A percentile compares a stretch with the other conserved stretches of the same genome.
Conservation (phyloP, 2,113 vertebrate species). For the Spea bombifrons region DNA sequence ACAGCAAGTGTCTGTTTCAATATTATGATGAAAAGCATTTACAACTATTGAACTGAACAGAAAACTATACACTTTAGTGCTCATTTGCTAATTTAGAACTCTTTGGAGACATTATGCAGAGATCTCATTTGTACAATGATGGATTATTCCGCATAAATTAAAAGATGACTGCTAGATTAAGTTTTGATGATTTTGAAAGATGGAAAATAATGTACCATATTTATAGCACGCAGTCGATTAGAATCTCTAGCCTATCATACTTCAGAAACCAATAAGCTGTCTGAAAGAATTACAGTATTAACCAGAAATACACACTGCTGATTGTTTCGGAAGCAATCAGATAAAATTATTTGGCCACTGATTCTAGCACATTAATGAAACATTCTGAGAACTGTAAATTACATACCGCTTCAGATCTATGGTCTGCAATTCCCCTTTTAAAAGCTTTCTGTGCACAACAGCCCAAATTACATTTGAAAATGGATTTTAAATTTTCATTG, state of each 20-base stretch:
- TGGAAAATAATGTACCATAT: conserved; percentile 15
- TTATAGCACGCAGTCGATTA: conserved; percentile 2
- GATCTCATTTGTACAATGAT: background rate
- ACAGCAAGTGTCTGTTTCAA: background rate
- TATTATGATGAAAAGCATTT: conserved; percentile 8
- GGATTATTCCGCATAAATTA: conserved; percentile 13
- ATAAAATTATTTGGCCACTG: conserved; percentile 9
- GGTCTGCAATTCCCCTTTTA: conserved; percentile 11
- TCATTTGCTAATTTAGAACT: conserved; percentile 15
- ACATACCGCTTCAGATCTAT: conserved; percentile 4
- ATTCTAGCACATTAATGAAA: conserved; percentile 17
- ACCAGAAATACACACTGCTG: conserved; percentile 24
- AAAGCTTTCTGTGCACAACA: conserved; percentile 27
- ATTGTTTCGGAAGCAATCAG: conserved; percentile 31
- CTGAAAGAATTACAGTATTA: conserved; percentile 24
- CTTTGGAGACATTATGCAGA: background rate
- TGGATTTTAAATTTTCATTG: conserved; percentile 22
- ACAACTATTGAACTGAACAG: conserved; percentile 13
- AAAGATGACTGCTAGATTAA: conserved; percentile 5
- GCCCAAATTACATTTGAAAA: conserved; percentile 16
- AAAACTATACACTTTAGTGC: background rate
- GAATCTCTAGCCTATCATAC: conserved; percentile 6
- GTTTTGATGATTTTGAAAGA: conserved; percentile 13
- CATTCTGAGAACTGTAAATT: conserved; percentile 8
- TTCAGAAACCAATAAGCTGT: conserved; percentile 24